These are phyloP conservation scores for Ceraclea dissimilis DNA, from an alignment of 2,888 invertebrate species.

Conservation along the genomic window DNA sequence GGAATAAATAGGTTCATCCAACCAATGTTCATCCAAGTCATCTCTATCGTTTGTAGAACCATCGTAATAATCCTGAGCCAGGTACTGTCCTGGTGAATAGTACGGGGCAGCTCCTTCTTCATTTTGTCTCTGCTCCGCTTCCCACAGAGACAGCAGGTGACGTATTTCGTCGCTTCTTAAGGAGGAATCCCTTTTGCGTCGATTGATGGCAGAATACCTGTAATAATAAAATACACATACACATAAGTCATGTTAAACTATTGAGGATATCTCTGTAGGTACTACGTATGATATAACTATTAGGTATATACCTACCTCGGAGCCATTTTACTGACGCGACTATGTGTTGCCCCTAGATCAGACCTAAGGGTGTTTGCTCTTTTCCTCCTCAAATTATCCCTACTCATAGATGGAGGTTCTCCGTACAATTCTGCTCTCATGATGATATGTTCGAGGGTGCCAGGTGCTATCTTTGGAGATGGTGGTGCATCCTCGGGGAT, in stretches of 20 bases:
- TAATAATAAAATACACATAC: constrained; percentile 5
- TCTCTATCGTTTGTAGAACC: constrained; percentile 47
- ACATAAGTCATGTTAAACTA: background rate
- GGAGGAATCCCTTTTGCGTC: constrained; percentile 54
- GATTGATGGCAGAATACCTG: constrained; percentile 34
- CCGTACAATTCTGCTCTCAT: constrained; percentile 56
- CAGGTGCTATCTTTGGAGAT: constrained; percentile 27
- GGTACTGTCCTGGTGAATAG: constrained; percentile 41
- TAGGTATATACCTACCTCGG: constrained; percentile 16
- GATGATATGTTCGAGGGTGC: constrained; percentile 51
- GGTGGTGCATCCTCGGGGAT: constrained; percentile 10
- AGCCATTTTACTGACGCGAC: constrained; percentile 13
- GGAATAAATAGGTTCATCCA: constrained; percentile 51
- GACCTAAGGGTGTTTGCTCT: constrained; percentile 31
- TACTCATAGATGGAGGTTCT: constrained; percentile 49
- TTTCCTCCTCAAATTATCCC: constrained; percentile 36
- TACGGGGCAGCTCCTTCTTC: constrained; percentile 46
- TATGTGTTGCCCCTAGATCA: constrained; percentile 12
- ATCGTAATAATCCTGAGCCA: constrained; percentile 38
- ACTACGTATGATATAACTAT: background rate
- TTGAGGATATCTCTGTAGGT: background rate
- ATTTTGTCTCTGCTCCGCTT: constrained; percentile 48
- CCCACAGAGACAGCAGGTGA: constrained; percentile 53
- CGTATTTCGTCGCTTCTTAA: constrained; percentile 55
- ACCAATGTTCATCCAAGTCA: constrained; percentile 50